Evolutionary conservation across 2,888 invertebrate genomes (phyloP).

Genomic region (Tolmerus cingulatus): DNA sequence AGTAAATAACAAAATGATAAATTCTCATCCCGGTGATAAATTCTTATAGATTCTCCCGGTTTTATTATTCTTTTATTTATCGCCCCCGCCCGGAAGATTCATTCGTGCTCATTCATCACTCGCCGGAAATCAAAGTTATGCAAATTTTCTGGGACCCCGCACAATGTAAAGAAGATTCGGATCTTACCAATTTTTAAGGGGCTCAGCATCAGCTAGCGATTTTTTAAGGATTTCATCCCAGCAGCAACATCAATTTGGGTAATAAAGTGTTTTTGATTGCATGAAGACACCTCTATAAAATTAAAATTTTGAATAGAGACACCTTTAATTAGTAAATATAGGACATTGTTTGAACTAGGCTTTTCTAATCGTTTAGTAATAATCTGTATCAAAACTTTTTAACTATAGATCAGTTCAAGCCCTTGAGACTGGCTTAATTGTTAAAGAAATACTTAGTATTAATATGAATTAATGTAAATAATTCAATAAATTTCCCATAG

Average conservation of each 20-base stretch:
- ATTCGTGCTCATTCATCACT: background rate
- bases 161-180: background rate
- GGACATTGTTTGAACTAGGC: too few relatives aligned
- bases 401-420: too few relatives aligned
- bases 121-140: background rate
- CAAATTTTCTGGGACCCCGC: background rate
- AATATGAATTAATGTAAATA: too few relatives aligned
- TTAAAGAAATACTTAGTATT: too few relatives aligned
- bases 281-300: too few relatives aligned
- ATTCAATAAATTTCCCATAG: background rate
- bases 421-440: too few relatives aligned
- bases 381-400: too few relatives aligned
- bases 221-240: background rate
- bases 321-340: background rate
- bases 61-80: constrained; percentile 7
- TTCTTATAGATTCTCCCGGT: constrained; percentile 26
- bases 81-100: background rate
- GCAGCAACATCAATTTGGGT: background rate
- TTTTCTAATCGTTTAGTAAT: too few relatives aligned
- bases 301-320: background rate
- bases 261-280: background rate
- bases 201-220: background rate
- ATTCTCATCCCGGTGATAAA: constrained; percentile 47
- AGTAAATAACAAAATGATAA: constrained; percentile 44
- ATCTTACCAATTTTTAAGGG: background rate